phyloP scores from a whole-genome alignment of 2,797 vertebrate species.

The Rhabdomys pumilio region DNA sequence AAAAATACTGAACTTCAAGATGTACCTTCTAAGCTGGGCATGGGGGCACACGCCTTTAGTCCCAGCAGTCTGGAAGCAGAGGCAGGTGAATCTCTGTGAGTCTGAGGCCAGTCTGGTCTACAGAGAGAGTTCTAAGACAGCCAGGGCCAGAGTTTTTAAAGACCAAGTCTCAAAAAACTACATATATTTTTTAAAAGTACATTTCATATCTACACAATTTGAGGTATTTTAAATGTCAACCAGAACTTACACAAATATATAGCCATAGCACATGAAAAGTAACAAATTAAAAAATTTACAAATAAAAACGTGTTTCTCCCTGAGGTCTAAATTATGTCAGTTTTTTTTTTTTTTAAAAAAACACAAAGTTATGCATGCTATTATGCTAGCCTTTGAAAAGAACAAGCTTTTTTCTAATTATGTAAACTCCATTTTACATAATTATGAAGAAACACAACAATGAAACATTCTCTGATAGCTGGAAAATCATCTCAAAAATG shows the following conservation, averaged over 20 bases:
- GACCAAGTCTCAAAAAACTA: background rate
- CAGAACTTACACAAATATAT: background rate
- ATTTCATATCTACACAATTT: background rate
- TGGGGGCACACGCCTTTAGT: background rate
- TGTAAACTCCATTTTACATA: conserved; percentile 26
- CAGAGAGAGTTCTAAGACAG: background rate
- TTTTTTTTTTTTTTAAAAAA: background rate
- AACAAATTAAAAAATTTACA: background rate
- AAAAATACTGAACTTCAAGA: conserved; percentile 64
- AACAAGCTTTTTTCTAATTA: conserved; percentile 3
- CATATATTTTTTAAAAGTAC: background rate
- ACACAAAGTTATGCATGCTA: conserved; percentile 35
- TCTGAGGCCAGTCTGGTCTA: background rate
- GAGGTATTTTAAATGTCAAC: conserved; percentile 37
- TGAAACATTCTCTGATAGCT: conserved; percentile 47
- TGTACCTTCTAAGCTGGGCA: background rate
- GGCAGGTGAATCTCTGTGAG: background rate
- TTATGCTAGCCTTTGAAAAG: conserved; percentile 50
- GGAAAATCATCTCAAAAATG: conserved; percentile 24
- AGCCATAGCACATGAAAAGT: background rate
- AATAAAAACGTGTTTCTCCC: background rate
- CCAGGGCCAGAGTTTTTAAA: background rate
- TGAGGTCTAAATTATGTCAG: background rate
- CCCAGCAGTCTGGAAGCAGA: background rate
- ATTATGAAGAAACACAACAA: conserved; percentile 43